These are phyloP conservation scores for Scelioninae gen. 2 DNA, from an alignment of 2,888 invertebrate genomes.

Conservation along the genomic window DNA sequence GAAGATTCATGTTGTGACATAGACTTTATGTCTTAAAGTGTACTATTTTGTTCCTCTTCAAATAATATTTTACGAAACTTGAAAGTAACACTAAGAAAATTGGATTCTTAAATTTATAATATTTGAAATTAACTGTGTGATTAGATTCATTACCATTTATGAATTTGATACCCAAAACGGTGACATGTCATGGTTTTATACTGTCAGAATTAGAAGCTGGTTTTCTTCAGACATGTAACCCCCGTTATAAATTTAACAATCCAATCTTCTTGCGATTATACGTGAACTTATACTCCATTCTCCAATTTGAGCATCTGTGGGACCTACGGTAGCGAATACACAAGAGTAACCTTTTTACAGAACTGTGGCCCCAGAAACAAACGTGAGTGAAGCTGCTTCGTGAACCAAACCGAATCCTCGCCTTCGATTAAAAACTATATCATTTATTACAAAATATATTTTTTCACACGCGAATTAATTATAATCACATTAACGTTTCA, in stretches of 20 bases:
- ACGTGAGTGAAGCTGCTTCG: constrained; percentile 2
- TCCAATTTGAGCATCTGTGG: constrained; percentile 44
- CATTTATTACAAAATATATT: constrained; percentile 54
- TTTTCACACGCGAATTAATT: constrained; percentile 43
- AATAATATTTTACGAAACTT: constrained; percentile 16
- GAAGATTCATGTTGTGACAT: constrained; percentile 73
- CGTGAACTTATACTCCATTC: constrained; percentile 24
- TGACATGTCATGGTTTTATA: too few species aligned
- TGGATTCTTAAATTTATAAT: constrained; percentile 24
- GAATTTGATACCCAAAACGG: too few species aligned
- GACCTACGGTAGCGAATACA: constrained; percentile 24
- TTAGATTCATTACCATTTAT: too few species aligned
- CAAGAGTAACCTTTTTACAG: constrained; percentile 28
- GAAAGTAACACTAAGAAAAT: background rate
- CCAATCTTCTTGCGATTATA: background rate
- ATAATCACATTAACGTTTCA: constrained; percentile 34
- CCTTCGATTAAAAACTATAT: constrained; percentile 32
- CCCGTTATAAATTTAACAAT: constrained; percentile 7
- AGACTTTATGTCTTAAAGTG: constrained; percentile 58
- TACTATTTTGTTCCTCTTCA: constrained; percentile 36
- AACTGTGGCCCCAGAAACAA: constrained; percentile 17
- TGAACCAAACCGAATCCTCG: constrained; percentile 17
- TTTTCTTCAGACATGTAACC: too few species aligned
- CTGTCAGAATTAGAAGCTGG: too few species aligned
- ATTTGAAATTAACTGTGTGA: too few species aligned